Base-by-base conservation (phyloP, 2,113 vertebrate species). In the Sigmodon hispidus region DNA sequence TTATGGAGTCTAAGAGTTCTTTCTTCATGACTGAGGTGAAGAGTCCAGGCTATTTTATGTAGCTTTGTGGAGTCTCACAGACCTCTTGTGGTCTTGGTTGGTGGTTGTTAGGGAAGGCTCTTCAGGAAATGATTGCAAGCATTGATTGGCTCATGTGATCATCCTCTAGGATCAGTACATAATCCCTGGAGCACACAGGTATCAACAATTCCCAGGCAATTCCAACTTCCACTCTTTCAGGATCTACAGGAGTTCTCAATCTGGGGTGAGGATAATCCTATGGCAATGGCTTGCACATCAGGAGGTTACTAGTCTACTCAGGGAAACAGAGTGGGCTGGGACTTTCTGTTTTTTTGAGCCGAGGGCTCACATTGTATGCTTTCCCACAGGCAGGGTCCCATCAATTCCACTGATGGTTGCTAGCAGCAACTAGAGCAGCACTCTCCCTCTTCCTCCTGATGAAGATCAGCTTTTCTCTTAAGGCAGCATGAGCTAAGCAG, bases 401-500 rank as follows among this genome's bases (percentile, higher is more conserved):
- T 40, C 2, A 7, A 7, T 77, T 73, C 24, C 67, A 16, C 55
- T 34, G 26, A 24, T 73, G 29, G 57, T 73, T 19, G 76, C 48
- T 63, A 57, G 55, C 57, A 83, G 52, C 84, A 63, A 19, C 16
- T 34, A 40, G 77, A n/a, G 19, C 17, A 65, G 55, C 13, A 8
- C 4, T 26, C 11, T 69, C 87, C 7, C 3, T 21, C 8, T 61
- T 86, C 36, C 63, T 80, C 34, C 1, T 75, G 16, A n/a, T 90
- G 76, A 90, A 90, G 87, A 80, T 57, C 65, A 90, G 31, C 31
- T 72, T 96, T 75, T 90, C 12, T 89, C 7, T 89, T 57, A 73
- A 79, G 57, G 75, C 7, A 63, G n/a, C 2, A 45, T 90, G 73
- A 73, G 12, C 48, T 40, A 90, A 0, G n/a, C 17, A 8, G 1